Conservation (phyloP, 2,113 vertebrate genomes). For the Hypomesus transpacificus region DNA sequence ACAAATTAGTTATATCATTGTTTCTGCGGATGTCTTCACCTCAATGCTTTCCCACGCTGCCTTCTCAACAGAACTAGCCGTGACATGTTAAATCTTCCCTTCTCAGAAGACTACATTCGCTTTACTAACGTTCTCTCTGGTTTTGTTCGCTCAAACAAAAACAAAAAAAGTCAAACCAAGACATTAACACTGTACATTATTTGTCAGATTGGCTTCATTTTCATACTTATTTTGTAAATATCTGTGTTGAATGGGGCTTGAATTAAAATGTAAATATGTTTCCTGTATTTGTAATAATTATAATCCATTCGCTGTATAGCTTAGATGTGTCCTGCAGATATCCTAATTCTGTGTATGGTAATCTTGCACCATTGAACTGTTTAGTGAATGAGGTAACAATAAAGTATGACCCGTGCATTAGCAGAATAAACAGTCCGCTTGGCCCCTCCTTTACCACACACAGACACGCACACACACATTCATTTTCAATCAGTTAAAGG, state of each 20-base stretch:
- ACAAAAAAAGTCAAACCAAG: conserved; percentile 47
- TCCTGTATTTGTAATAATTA: conserved; percentile 99
- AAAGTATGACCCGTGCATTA: conserved; percentile 90
- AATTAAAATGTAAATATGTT: conserved; percentile 99
- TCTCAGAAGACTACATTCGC: conserved; percentile 46
- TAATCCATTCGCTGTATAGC: conserved; percentile 99
- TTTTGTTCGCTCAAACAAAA: conserved; percentile 40
- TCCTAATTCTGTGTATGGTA: conserved; percentile 97
- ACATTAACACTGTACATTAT: conserved; percentile 89
- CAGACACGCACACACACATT: too few relatives aligned
- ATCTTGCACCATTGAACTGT: conserved; percentile 93
- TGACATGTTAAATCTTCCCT: conserved; percentile 50
- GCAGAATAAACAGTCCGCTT: conserved; percentile 50
- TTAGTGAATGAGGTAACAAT: conserved; percentile 97
- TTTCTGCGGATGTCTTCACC: conserved; percentile 55
- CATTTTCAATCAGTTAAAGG: background rate
- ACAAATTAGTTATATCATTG: conserved; percentile 44
- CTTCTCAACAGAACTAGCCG: conserved; percentile 61
- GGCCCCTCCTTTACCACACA: conserved; percentile 28
- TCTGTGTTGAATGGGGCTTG: conserved; percentile 92
- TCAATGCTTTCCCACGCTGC: conserved; percentile 64
- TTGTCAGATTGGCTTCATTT: conserved; percentile 86
- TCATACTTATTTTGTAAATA: conserved; percentile 99
- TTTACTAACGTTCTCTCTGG: conserved; percentile 47
- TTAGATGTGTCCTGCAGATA: conserved; percentile 97